A percentile compares a stretch with the other conserved stretches of the same genome.
phyloP scores from a whole-genome alignment of 1,140 invertebrate genomes.

The Panagrolaimus sp. region DNA sequence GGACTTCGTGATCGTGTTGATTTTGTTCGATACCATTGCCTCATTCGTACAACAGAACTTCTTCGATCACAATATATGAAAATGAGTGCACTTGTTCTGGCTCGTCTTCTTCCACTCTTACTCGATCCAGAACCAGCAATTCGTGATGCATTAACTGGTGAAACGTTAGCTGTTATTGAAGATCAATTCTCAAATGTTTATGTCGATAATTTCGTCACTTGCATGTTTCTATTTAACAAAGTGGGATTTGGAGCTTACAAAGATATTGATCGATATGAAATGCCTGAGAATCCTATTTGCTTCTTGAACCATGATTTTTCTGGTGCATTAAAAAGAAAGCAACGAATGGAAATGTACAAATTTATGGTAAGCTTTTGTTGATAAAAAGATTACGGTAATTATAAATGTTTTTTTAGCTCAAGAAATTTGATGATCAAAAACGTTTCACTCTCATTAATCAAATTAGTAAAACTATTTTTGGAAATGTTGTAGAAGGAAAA shows the following conservation, averaged over 20 bases:
- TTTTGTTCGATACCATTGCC: neutral
- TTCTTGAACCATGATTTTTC: neutral
- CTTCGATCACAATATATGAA: conserved; percentile 11
- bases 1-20: neutral
- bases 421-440: conserved; percentile 11
- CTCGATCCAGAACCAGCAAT: neutral
- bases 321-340: neutral
- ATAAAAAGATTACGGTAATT: too few relatives aligned
- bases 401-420: neutral
- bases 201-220: conserved; percentile 2
- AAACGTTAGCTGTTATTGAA: conserved; percentile 4
- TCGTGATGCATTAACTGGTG: neutral
- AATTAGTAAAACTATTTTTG: conserved; percentile 6
- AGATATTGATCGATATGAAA: neutral
- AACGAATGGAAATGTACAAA: neutral
- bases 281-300: neutral
- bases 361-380: neutral
- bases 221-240: neutral
- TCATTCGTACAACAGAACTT: neutral
- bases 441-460: conserved; percentile 1
- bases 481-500: conserved; percentile 1
- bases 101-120: neutral
- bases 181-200: conserved; percentile 1
- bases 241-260: conserved; percentile 1
- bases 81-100: neutral